Evolutionary conservation across 1,140 invertebrate species (phyloP).

Genomic region (Lordiphosa collinella): DNA sequence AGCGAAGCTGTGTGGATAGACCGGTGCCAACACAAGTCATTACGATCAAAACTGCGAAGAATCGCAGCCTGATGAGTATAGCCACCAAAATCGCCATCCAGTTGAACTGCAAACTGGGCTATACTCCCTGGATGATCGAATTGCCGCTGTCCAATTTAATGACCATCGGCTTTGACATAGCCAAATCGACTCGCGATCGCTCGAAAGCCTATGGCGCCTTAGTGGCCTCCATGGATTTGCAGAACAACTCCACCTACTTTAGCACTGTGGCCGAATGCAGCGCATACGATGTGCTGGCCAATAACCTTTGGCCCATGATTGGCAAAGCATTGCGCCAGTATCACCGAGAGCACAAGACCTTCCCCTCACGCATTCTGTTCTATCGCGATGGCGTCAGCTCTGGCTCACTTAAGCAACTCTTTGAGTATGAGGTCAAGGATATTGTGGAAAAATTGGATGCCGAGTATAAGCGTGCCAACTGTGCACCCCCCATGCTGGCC

Average conservation of each 20-base stretch:
- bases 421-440: conserved; percentile 74
- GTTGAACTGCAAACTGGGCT: conserved; percentile 94
- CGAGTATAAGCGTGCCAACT: conserved; percentile 80
- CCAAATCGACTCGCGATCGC: conserved; percentile 86
- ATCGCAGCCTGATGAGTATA: conserved; percentile 83
- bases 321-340: conserved; percentile 83
- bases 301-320: conserved; percentile 84
- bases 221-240: conserved; percentile 87
- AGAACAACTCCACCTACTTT: conserved; percentile 82
- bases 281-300: conserved; percentile 86
- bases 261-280: conserved; percentile 83
- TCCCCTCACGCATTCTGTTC: conserved; percentile 84
- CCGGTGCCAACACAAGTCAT: conserved; percentile 89
- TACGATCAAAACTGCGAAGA: conserved; percentile 80
- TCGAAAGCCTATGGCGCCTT: conserved; percentile 86
- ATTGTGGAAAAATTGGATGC: conserved; percentile 81
- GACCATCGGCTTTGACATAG: conserved; percentile 94
- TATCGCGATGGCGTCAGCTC: conserved; percentile 93
- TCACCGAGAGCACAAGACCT: conserved; percentile 58
- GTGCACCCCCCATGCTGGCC: conserved; percentile 81
- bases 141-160: conserved; percentile 87
- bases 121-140: conserved; percentile 89
- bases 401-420: conserved; percentile 87
- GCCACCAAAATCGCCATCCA: conserved; percentile 93
- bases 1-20: conserved; percentile 89